These are phyloP conservation scores for Pavo muticus DNA, from an alignment of 2,113 vertebrate species.

Conservation along the genomic window DNA sequence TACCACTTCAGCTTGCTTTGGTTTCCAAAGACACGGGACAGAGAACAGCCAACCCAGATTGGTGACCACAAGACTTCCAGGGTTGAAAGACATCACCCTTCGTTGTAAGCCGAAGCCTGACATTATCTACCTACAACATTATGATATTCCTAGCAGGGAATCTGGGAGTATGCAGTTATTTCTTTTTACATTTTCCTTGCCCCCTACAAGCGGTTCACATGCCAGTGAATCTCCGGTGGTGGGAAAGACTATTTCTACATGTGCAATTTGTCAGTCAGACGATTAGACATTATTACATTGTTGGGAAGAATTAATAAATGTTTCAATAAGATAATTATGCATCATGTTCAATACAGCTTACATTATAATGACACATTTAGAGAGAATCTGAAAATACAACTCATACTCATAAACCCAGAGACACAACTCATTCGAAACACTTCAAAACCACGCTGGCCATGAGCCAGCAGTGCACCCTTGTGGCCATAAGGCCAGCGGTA, in stretches of 20 bases:
- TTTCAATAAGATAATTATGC: neutral
- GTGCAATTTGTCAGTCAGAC: neutral
- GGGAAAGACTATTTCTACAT: neutral
- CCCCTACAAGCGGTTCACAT: neutral
- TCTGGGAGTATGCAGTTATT: neutral
- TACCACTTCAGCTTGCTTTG: neutral
- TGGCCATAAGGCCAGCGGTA: too few species aligned
- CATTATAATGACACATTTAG: neutral
- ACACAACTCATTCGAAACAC: neutral
- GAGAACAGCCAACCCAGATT: neutral
- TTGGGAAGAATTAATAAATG: neutral
- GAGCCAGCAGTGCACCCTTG: too few species aligned
- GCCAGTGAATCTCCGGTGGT: neutral
- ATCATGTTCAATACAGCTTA: neutral
- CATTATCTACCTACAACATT: neutral
- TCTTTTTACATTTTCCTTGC: neutral
- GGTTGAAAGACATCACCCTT: neutral
- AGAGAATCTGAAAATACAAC: neutral
- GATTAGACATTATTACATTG: neutral
- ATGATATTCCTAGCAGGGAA: neutral
- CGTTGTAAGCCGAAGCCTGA: neutral
- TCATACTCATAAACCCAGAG: neutral
- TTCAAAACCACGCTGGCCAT: neutral
- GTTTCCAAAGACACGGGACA: neutral
- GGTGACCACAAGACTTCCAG: neutral